Base-by-base conservation (phyloP, 2,888 invertebrate genomes). In the Lumbricus terrestris region DNA sequence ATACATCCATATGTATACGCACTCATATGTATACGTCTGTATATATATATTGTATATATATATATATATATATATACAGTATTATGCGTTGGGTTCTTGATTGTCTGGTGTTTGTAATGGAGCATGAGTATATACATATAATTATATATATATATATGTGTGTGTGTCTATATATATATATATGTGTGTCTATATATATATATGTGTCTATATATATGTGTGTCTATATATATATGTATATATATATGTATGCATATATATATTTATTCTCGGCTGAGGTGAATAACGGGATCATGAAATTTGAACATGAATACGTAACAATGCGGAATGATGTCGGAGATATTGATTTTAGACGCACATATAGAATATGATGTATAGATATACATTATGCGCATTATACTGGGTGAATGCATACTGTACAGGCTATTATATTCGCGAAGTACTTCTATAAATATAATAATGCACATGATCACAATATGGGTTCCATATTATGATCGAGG, bases 241-340 rank as follows among this genome's bases (percentile, higher is more conserved):
- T n/a, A n/a, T n/a, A n/a, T n/a, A n/a, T n/a, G n/a, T n/a, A n/a
- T n/a, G n/a, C n/a, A n/a, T n/a, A n/a, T n/a, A n/a, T n/a, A n/a
- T n/a, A 69, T n/a, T n/a, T 69, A 69, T 69, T n/a, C n/a, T n/a
- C n/a, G 69, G 69, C 69, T 69, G 69, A n/a, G 69, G 69, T 69
- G 69, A 69, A n/a, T 69, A 29, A n/a, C 8, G 11, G 69, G n/a
- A 69, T n/a, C 69, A n/a, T 69, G 69, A 69, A 69, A n/a, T n/a
- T 69, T 29, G 69, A 8, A n/a, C 69, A 69, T n/a, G 69, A 69
- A 69, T 69, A 29, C 69, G n/a, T n/a, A 69, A 69, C 69, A 69
- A 69, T 69, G 69, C 69, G 47, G 23, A 47, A 47, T 47, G 47
- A 47, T 47, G 47, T 47, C 69, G 69, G n/a, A 5, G 69, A 69